phyloP scores from a whole-genome alignment of 2,797 vertebrate species.

The Pangasius sanitwongsei region DNA sequence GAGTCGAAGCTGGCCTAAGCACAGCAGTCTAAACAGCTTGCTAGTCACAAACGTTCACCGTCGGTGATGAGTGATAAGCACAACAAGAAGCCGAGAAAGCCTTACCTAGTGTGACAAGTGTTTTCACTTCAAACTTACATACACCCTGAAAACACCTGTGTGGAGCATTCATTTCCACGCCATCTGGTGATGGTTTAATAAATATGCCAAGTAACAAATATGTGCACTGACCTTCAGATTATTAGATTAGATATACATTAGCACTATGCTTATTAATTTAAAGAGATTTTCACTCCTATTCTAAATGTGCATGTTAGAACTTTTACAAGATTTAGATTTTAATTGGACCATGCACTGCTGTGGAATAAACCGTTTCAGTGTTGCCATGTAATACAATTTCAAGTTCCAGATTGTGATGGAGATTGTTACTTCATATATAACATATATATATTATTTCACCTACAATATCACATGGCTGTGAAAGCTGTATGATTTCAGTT shows the following conservation, averaged over 20 bases:
- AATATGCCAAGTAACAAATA: not conserved
- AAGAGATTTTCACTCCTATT: not conserved
- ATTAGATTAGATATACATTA: constrained; percentile 1
- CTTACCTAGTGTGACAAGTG: not conserved
- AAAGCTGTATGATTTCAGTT: not conserved
- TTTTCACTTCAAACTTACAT: not conserved
- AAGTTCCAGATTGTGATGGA: not conserved
- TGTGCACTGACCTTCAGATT: not conserved
- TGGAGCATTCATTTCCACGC: not conserved
- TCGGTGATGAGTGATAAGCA: not conserved
- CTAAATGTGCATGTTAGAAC: not conserved
- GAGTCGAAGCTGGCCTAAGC: not conserved
- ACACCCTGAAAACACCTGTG: not conserved
- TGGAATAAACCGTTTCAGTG: not conserved
- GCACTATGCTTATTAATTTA: not conserved
- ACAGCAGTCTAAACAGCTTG: constrained; percentile 1
- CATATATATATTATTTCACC: not conserved
- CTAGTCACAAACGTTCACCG: not conserved
- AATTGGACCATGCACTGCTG: not conserved
- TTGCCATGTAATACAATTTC: not conserved
- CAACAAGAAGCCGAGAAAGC: constrained; percentile 5
- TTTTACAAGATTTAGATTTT: not conserved
- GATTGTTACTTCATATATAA: not conserved
- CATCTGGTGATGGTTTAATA: not conserved
- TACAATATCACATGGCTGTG: not conserved